Evolutionary conservation across 2,888 invertebrate species (phyloP).

Genomic region (Dasysyrphus tricinctus): DNA sequence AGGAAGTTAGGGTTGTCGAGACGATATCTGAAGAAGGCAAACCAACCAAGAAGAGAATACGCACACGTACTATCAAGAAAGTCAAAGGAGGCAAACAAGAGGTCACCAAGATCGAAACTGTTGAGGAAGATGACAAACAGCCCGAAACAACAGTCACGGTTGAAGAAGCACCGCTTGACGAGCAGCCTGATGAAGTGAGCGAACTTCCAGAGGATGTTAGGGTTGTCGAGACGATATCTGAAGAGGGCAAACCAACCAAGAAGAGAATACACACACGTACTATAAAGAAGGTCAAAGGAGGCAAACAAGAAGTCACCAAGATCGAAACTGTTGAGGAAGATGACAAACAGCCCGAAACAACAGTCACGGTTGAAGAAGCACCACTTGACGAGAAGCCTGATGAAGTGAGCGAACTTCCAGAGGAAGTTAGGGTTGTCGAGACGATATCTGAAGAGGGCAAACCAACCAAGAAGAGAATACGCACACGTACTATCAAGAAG

Average conservation of each 20-base stretch:
- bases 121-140: constrained; percentile 50
- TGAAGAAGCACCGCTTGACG: constrained; percentile 48
- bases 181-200: constrained; percentile 36
- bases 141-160: constrained; percentile 51
- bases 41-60: constrained; percentile 43
- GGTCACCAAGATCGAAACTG: constrained; percentile 58
- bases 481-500: constrained; percentile 50
- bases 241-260: constrained; percentile 54
- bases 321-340: constrained; percentile 58
- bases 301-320: constrained; percentile 60
- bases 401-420: constrained; percentile 40
- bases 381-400: constrained; percentile 47
- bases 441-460: constrained; percentile 49
- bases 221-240: constrained; percentile 21
- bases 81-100: constrained; percentile 55
- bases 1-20: constrained; percentile 45
- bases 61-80: constrained; percentile 45
- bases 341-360: constrained; percentile 55
- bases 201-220: constrained; percentile 52
- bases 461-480: constrained; percentile 48
- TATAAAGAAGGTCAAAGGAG: constrained; percentile 53
- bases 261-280: constrained; percentile 48
- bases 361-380: constrained; percentile 45
- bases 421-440: constrained; percentile 30
- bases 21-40: constrained; percentile 45